A percentile compares a stretch with the other conserved stretches of the same genome.
phyloP scores from a whole-genome alignment of 1,140 invertebrate genomes.

The Magallana gigas region DNA sequence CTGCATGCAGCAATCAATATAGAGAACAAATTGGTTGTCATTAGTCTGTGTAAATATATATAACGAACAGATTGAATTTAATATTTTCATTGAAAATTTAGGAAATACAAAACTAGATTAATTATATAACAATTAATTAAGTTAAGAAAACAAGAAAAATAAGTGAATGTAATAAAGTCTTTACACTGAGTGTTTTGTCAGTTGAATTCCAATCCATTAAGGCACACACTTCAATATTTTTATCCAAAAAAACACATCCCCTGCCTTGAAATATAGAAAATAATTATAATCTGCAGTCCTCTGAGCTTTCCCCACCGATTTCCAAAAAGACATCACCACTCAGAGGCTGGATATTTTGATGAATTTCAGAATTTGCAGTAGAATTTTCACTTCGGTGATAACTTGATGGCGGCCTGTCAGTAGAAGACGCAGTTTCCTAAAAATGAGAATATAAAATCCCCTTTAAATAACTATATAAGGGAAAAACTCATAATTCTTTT shows the following conservation, averaged over 20 bases:
- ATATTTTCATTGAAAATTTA: neutral
- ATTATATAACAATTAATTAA: neutral
- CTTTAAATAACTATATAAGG: neutral
- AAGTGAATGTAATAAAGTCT: neutral
- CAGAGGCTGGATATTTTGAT: neutral
- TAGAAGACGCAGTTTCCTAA: neutral
- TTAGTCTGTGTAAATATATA: neutral
- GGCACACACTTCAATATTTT: neutral
- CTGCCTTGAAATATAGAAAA: neutral
- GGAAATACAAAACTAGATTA: slow-evolving; percentile 18
- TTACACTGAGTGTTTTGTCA: neutral
- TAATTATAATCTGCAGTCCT: neutral
- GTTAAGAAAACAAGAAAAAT: neutral
- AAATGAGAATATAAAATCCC: neutral
- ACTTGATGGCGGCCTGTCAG: neutral
- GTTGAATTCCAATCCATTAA: neutral
- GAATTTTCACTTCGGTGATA: neutral
- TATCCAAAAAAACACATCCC: slow-evolving; percentile 6
- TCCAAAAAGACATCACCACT: neutral
- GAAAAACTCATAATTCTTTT: neutral
- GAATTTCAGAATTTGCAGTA: too few species aligned
- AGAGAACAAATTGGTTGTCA: slow-evolving; percentile 1
- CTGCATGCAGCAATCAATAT: slow-evolving; percentile 8
- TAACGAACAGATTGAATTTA: neutral
- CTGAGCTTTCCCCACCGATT: neutral